These are phyloP conservation scores for Albula glossodonta DNA, from an alignment of 2,113 vertebrate species.

Conservation along the genomic window DNA sequence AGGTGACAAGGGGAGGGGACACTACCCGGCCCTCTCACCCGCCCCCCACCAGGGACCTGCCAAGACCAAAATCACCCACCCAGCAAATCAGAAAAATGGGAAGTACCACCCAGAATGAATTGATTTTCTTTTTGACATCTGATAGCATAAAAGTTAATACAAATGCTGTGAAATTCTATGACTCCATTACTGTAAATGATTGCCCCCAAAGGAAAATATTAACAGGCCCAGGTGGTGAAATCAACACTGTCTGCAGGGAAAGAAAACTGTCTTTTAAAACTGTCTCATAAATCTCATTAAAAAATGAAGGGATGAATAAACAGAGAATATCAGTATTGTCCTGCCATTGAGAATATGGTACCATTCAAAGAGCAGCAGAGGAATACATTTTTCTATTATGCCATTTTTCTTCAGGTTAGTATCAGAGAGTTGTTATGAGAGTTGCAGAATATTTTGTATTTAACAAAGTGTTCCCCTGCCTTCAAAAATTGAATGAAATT, in stretches of 20 bases:
- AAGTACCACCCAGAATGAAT: neutral
- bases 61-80: neutral
- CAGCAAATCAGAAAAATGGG: neutral
- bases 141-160: neutral
- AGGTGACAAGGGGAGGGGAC: constrained; percentile 53
- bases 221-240: too few species aligned
- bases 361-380: neutral
- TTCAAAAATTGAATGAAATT: neutral
- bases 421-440: neutral
- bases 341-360: neutral
- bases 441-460: too few species aligned
- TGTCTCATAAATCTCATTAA: neutral
- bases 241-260: too few species aligned
- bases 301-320: neutral
- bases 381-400: neutral
- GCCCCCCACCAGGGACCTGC: neutral
- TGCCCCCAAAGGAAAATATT: too few species aligned
- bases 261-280: too few species aligned
- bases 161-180: neutral
- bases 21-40: neutral
- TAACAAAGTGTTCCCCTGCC: neutral
- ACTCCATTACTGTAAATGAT: too few species aligned
- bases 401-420: neutral
- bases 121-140: neutral
- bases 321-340: neutral